Percentiles rank a stretch among this genome's conserved stretches.
Conservation (phyloP, 2,113 vertebrate genomes). For the Ivindomyrus marchei region DNA sequence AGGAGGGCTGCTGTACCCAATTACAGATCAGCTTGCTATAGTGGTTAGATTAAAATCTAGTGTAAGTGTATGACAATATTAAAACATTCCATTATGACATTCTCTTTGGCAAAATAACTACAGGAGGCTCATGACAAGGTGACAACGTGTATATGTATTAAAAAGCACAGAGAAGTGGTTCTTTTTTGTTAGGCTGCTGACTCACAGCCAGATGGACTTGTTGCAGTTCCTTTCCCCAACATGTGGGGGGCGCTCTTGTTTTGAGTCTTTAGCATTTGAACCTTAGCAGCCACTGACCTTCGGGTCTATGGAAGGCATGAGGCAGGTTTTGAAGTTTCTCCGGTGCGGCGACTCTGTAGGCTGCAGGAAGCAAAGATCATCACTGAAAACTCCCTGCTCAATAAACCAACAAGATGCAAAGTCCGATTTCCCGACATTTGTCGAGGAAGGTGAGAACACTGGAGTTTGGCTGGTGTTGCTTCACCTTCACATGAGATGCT, state of each 20-base stretch:
- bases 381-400: constrained; percentile 16
- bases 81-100: neutral
- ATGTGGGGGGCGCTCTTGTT: neutral
- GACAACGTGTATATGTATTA: neutral
- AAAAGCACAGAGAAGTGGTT: neutral
- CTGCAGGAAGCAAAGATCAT: constrained; percentile 54
- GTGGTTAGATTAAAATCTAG: neutral
- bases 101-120: neutral
- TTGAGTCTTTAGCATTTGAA: constrained; percentile 2
- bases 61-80: neutral
- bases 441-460: constrained; percentile 2
- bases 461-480: neutral
- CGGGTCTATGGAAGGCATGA: constrained; percentile 60
- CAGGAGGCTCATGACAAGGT: neutral
- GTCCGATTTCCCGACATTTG: neutral
- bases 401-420: neutral
- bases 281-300: constrained; percentile 59
- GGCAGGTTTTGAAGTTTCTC: constrained; percentile 50
- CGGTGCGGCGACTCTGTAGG: constrained; percentile 55
- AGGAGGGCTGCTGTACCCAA: neutral
- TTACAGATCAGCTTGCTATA: neutral
- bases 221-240: neutral
- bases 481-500: neutral
- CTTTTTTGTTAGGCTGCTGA: neutral
- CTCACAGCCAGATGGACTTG: neutral